phyloP scores from a whole-genome alignment of 2,888 invertebrate genomes.

The Clostera curtula region DNA sequence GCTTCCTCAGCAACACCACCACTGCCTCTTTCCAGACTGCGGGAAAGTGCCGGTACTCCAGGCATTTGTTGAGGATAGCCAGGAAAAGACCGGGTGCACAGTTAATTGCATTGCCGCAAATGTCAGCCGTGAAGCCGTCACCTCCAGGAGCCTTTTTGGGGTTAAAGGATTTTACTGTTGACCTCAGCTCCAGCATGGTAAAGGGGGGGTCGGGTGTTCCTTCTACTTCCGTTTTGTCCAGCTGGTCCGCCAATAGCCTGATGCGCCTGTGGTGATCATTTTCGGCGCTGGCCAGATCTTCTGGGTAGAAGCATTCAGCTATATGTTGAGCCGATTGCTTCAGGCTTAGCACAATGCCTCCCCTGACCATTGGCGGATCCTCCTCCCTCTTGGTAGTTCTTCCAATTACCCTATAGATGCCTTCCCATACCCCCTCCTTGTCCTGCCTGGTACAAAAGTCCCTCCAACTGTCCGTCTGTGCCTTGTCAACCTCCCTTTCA shows the following conservation, averaged over 20 bases:
- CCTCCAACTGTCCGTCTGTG: conserved; percentile 15
- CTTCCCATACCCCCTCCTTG: conserved; percentile 8
- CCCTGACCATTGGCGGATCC: neutral
- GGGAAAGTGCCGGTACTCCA: neutral
- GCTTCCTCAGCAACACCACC: conserved; percentile 1
- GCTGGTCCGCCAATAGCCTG: neutral
- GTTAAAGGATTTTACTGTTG: conserved; percentile 1
- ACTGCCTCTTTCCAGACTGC: neutral
- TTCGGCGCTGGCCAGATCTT: neutral
- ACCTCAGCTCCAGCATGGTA: conserved; percentile 1
- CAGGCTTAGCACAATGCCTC: conserved; percentile 3
- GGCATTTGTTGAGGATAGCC: neutral
- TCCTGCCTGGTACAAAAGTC: conserved; percentile 10
- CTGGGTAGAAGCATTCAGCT: conserved; percentile 5
- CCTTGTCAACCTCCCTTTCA: conserved; percentile 5
- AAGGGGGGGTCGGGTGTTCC: conserved; percentile 1
- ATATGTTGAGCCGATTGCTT: conserved; percentile 3
- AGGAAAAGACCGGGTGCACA: neutral
- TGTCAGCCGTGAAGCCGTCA: conserved; percentile 5
- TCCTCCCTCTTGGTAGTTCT: conserved; percentile 1
- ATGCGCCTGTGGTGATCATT: neutral
- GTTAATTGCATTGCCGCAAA: conserved; percentile 1
- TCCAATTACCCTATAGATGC: conserved; percentile 4
- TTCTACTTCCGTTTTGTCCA: neutral
- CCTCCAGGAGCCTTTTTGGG: conserved; percentile 6